Base-by-base conservation (phyloP, 2,113 vertebrate genomes). In the Pycnonotus jocosus region DNA sequence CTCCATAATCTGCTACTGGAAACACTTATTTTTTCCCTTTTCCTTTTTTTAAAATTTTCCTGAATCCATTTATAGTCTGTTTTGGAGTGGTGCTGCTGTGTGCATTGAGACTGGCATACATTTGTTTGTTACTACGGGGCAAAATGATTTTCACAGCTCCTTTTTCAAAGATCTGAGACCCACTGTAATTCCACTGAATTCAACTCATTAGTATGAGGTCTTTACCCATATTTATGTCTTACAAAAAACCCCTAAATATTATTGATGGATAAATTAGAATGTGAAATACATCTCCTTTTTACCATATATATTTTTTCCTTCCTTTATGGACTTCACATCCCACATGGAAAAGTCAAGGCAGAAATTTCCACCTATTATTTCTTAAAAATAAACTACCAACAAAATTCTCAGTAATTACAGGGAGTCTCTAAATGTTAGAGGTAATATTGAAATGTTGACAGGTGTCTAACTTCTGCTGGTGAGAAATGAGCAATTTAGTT, bases 371-470 rank as follows among this genome's bases (percentile, higher is more conserved):
- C 22, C 18, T 77, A 51, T 83, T 83, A 71, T 86, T 85, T 91
- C 71, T 83, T 87, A 56, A 80, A 94, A 92, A 88, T 45, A 70
- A 93, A 53, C 27, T 47, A 81, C 50, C 76, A 96, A 90, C 50
- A 85, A 58, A 90, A 89, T 89, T 72, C 61, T 65, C 37, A 6
- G 1, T 86, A 88, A 90, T 95, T 94, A 68, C n/a, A 78, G 58
- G 47, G 44, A 51, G 18, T 81, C n/a, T 95, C 44, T 86, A 70
- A 71, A 88, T 83, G 73, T 94, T 96, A 86, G 60, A 85, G 23
- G 65, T 51, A 79, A 90, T 92, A 92, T 20, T 93, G 73, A 81
- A 61, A 88, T 48, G 78, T 88, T 97, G 76, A 87, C 60, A 85
- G 60, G 66, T 70, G 58, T 88, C 80, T 91, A 66, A 54, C 24